phyloP scores from a whole-genome alignment of 2,797 vertebrate species.

The Pangasius larnaudii region DNA sequence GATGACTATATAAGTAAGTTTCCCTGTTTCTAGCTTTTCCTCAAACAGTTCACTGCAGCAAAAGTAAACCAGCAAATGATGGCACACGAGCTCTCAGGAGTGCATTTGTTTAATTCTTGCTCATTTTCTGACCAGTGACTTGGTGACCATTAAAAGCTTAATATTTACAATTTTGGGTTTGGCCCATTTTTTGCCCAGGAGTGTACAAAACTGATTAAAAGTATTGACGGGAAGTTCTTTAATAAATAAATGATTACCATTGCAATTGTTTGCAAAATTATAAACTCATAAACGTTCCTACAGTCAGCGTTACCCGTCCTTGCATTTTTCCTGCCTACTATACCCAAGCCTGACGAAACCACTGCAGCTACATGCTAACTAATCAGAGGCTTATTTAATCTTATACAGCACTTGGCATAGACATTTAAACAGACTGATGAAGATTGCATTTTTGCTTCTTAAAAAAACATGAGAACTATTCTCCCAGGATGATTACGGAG shows the following conservation, averaged over 20 bases:
- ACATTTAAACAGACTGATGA: background rate
- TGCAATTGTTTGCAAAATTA: background rate
- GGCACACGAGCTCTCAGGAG: no score
- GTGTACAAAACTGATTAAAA: background rate
- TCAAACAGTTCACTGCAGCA: no score
- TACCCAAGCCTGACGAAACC: background rate
- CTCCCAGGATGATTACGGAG: background rate
- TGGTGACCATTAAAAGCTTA: no score
- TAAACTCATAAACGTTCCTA: background rate
- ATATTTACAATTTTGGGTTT: no score
- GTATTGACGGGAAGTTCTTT: background rate
- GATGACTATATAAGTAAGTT: no score
- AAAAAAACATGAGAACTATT: background rate
- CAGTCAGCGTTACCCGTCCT: background rate
- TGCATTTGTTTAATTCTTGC: no score
- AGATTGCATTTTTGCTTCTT: background rate
- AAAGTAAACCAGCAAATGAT: no score
- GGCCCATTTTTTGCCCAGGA: no score
- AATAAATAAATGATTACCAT: background rate
- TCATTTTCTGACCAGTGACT: no score
- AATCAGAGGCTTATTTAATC: background rate
- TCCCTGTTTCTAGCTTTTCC: no score
- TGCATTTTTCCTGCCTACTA: background rate
- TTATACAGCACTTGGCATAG: background rate
- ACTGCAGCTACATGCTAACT: background rate